Evolutionary conservation across 2,888 invertebrate species (phyloP).

Genomic region (Chaetogeoica ovagalla): DNA sequence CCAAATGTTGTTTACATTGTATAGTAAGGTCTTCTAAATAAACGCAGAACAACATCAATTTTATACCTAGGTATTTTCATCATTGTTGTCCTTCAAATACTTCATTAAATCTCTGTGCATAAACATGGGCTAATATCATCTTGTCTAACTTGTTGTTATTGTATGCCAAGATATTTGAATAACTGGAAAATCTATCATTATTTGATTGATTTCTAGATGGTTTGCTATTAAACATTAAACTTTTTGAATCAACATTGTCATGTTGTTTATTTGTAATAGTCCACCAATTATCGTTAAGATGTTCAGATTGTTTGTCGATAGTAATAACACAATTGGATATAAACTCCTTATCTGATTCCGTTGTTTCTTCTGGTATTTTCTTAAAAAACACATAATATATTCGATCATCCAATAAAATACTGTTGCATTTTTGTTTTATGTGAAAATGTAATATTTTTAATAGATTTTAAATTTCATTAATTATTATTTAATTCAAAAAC

Average conservation of each 20-base stretch:
- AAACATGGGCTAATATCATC: constrained; percentile 40
- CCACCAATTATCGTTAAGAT: constrained; percentile 5
- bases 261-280: neutral
- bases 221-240: neutral
- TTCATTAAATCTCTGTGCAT: constrained; percentile 35
- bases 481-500: too few species aligned
- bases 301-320: neutral
- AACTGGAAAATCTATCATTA: neutral
- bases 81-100: neutral
- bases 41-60: neutral
- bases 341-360: neutral
- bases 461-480: too few species aligned
- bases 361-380: constrained; percentile 4
- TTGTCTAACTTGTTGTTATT: constrained; percentile 44
- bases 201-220: neutral
- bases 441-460: too few species aligned
- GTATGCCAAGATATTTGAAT: constrained; percentile 15
- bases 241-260: neutral
- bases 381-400: neutral
- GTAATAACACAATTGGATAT: neutral
- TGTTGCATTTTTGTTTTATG: too few species aligned
- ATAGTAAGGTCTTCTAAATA: constrained; percentile 15
- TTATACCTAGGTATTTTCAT: neutral
- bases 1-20: constrained; percentile 26
- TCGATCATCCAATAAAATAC: too few species aligned